Evolutionary conservation across 1,140 invertebrate genomes (phyloP).

Genomic region (Palaemon carinicauda): DNA sequence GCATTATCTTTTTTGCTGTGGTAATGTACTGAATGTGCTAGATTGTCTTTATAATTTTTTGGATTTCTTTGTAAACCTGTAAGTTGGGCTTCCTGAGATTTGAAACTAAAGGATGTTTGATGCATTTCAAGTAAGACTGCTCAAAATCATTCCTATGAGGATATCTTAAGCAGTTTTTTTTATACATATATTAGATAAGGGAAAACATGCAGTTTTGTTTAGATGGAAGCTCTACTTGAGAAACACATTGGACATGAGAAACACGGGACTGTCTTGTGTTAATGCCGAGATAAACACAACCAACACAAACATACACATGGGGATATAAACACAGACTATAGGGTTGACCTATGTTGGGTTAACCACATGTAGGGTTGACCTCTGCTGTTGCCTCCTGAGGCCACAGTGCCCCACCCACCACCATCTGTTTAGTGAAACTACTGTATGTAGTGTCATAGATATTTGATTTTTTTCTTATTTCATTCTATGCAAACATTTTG

Average conservation of each 20-base stretch:
- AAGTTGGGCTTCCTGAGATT: conserved; percentile 14
- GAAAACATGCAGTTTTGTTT: not conserved
- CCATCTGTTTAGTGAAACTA: not conserved
- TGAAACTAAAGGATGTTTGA: conserved; percentile 31
- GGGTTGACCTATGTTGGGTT: conserved; percentile 33
- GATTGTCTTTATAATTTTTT: conserved; percentile 48
- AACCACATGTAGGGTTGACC: conserved; percentile 34
- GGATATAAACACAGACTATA: conserved; percentile 39
- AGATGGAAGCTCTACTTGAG: conserved; percentile 48
- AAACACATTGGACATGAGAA: conserved; percentile 51
- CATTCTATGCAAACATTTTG: too few relatives aligned
- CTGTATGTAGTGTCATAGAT: not conserved
- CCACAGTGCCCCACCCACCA: conserved; percentile 35
- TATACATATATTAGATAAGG: not conserved
- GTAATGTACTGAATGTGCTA: conserved; percentile 54
- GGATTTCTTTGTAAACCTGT: conserved; percentile 41
- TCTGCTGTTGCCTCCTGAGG: conserved; percentile 27
- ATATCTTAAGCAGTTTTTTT: too few relatives aligned
- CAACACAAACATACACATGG: conserved; percentile 23
- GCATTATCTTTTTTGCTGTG: conserved; percentile 39
- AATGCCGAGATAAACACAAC: conserved; percentile 37
- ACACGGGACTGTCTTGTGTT: conserved; percentile 46
- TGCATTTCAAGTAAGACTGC: conserved; percentile 6
- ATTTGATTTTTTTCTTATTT: too few relatives aligned
- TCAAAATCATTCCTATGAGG: too few relatives aligned